Evolutionary conservation across 2,888 invertebrate genomes (phyloP).

Genomic region (Teinopalpus imperialis): DNA sequence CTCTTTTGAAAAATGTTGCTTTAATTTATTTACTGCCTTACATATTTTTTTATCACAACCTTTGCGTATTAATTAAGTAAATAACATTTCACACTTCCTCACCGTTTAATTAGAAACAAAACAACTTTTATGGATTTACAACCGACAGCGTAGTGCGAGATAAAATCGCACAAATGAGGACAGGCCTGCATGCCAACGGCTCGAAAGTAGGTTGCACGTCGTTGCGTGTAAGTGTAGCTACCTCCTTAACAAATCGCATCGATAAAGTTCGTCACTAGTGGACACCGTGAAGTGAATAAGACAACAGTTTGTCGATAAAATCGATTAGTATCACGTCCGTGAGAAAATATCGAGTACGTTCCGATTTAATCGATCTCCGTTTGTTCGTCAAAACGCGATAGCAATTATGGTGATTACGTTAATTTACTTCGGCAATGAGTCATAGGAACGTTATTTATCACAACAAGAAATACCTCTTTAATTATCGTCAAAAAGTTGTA

Average conservation of each 20-base stretch:
- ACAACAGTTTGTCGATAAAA: constrained; percentile 38
- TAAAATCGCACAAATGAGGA: constrained; percentile 19
- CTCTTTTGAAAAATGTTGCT: too few relatives aligned
- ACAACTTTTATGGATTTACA: constrained; percentile 16
- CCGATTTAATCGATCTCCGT: constrained; percentile 18
- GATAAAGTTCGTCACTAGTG: constrained; percentile 14
- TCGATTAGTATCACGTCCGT: constrained; percentile 42
- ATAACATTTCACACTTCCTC: constrained; percentile 7
- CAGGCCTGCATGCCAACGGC: constrained; percentile 16
- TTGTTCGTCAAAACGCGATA: constrained; percentile 17
- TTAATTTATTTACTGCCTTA: too few relatives aligned
- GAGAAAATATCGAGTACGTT: constrained; percentile 34
- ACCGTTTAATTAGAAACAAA: constrained; percentile 12
- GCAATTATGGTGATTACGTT: constrained; percentile 19
- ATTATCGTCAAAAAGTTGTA: too few relatives aligned
- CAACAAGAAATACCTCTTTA: too few relatives aligned
- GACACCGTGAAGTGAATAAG: constrained; percentile 32
- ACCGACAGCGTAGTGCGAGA: constrained; percentile 3
- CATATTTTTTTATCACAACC: too few relatives aligned
- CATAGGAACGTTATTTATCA: not conserved
- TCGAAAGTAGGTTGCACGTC: constrained; percentile 12
- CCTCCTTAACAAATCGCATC: constrained; percentile 15
- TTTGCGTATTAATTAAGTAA: not conserved
- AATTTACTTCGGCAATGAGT: constrained; percentile 15
- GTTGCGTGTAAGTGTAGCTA: constrained; percentile 10